phyloP scores from a whole-genome alignment of 2,113 vertebrate genomes.

The Cynopterus brachyotis region DNA sequence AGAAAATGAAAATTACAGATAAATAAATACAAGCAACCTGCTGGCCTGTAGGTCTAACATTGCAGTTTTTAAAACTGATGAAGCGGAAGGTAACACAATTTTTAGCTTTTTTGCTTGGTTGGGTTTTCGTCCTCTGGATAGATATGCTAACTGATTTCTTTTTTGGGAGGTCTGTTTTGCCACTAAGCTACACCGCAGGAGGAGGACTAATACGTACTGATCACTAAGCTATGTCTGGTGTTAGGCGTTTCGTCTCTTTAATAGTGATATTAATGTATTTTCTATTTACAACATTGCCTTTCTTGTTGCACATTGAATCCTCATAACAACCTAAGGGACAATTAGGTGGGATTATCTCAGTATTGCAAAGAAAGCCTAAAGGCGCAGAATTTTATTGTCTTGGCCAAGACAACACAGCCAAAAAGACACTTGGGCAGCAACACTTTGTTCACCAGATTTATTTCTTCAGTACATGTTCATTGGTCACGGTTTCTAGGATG shows the following conservation, averaged over 20 bases:
- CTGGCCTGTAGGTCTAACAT: neutral
- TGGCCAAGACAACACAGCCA: neutral
- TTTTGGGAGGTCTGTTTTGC: neutral
- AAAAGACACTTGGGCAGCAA: no score
- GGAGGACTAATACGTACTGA: neutral
- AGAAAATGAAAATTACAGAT: neutral
- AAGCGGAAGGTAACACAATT: neutral
- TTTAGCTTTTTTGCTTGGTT: neutral
- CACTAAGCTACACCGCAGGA: neutral
- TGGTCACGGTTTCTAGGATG: neutral
- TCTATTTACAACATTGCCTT: neutral
- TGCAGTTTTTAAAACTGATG: neutral
- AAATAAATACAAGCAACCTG: neutral
- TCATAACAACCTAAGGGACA: fast-evolving
- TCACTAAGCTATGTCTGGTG: neutral
- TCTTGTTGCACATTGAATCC: fast-evolving
- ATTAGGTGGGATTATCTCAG: neutral
- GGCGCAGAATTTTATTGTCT: neutral
- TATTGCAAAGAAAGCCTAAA: neutral
- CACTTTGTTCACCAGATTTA: neutral
- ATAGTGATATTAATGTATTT: neutral
- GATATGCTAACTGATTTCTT: neutral
- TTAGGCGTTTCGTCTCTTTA: neutral
- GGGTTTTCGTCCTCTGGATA: neutral
- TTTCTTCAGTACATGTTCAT: neutral